Base-by-base conservation (phyloP, 2,888 invertebrate genomes). In the Anorthoa munda region DNA sequence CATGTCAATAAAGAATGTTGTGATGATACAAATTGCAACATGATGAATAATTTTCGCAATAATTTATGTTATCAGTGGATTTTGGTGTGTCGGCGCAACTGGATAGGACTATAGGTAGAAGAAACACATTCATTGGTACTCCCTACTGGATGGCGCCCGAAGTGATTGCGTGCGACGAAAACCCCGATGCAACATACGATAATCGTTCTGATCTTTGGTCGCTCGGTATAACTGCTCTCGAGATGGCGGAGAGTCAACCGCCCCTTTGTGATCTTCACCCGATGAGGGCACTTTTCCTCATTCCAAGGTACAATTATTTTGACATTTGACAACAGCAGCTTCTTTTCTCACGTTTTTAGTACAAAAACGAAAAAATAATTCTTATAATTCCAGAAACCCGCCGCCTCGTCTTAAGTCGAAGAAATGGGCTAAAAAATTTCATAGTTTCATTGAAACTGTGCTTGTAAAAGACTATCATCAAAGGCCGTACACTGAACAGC, bases 221-320 rank as follows among this genome's bases (percentile, higher is more conserved):
- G 64, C 97, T 98, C 85, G 99, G 99, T 90, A 99, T 99, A 91
- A 99, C 99, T 75, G 99, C 99, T 67, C 97, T 99, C 83, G 99
- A 99, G 97, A 99, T 99, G 99, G 99, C 99, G 75, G 99, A 99
- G 97, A 99, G 99, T 90, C 99, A 99, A 96, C 99, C 99, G 81
- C 99, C 99, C 55, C 97, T 99, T 76, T 99, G 99, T 97, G 99
- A 99, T 97, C 97, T 99, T 94, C 99, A 99, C 97, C 99, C 99
- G 39, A 99, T 99, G 99, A 97, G 99, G 93, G 99, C 99, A 85
- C 97, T 99, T 86, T 99, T 99, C 96, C 97, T 99, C 90, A 99
- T 99, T 95, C 99, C 99, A 86, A 97, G 96, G 96, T 95, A 81
- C 61, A 45, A 66, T 73, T n/a, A 15, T 3, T 58, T 9, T 63